Evolutionary conservation across 2,888 invertebrate genomes (phyloP).

Genomic region (Acanthoscelides obtectus): DNA sequence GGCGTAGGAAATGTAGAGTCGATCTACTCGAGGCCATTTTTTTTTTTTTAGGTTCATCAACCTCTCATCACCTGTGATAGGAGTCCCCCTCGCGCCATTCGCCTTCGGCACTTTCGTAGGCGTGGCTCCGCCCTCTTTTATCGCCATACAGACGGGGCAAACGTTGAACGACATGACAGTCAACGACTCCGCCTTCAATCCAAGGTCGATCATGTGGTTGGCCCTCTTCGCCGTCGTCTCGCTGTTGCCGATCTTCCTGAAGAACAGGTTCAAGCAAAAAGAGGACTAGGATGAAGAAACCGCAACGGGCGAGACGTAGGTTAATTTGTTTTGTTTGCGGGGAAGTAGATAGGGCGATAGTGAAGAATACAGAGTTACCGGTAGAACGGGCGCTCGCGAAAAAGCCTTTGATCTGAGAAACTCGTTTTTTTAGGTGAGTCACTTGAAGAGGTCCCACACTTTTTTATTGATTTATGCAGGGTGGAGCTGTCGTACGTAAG

Average conservation of each 20-base stretch:
- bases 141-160: slow-evolving; percentile 96
- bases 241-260: slow-evolving; percentile 82
- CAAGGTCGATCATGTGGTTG: slow-evolving; percentile 77
- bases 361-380: too few species aligned
- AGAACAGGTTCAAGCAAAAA: slow-evolving; percentile 72
- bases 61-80: slow-evolving; percentile 92
- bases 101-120: slow-evolving; percentile 94
- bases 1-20: too few species aligned
- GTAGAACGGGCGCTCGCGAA: too few species aligned
- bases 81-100: slow-evolving; percentile 89
- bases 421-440: slow-evolving; percentile 90
- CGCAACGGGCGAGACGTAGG: background rate
- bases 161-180: slow-evolving; percentile 91
- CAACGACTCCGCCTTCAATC: slow-evolving; percentile 81
- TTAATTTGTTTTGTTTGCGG: background rate
- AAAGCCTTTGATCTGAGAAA: slow-evolving; percentile 97
- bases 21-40: background rate
- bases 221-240: slow-evolving; percentile 77
- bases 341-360: background rate
- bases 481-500: too few species aligned
- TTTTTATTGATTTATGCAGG: slow-evolving; percentile 95
- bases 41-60: slow-evolving; percentile 68
- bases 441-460: slow-evolving; percentile 93
- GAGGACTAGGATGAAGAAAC: slow-evolving; percentile 53
- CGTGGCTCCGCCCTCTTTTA: slow-evolving; percentile 94